Conservation (phyloP, 1,140 invertebrate genomes). For the Drosophila kurseongensis region DNA sequence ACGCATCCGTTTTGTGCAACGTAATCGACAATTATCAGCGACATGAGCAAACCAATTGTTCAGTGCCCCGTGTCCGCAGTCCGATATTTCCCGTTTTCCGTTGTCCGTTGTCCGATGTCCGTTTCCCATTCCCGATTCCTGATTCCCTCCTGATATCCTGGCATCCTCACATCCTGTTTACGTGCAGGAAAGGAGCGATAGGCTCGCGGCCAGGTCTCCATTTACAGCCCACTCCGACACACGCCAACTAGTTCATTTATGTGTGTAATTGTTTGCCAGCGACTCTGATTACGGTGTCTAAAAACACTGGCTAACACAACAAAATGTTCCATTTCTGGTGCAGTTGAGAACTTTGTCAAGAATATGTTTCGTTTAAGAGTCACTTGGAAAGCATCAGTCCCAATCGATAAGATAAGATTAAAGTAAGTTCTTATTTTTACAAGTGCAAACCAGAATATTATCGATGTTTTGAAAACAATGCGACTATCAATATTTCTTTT, state of each 20-base stretch:
- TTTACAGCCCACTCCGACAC: too few relatives aligned
- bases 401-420: too few relatives aligned
- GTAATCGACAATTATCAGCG: constrained; percentile 76
- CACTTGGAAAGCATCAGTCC: too few relatives aligned
- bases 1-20: constrained; percentile 72
- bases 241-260: constrained; percentile 35
- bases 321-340: too few relatives aligned
- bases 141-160: constrained; percentile 3
- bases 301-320: constrained; percentile 17
- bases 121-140: not conserved
- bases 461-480: too few relatives aligned
- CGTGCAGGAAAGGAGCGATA: constrained; percentile 27
- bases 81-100: not conserved
- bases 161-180: constrained; percentile 9
- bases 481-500: too few relatives aligned
- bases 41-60: constrained; percentile 80
- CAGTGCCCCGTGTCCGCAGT: constrained; percentile 30
- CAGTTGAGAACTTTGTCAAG: too few relatives aligned
- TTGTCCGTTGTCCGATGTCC: not conserved
- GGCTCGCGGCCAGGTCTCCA: constrained; percentile 18
- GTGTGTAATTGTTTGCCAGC: constrained; percentile 62
- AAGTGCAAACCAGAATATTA: too few relatives aligned
- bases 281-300: constrained; percentile 65
- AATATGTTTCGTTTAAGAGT: too few relatives aligned
- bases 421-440: too few relatives aligned